Evolutionary conservation across 1,140 invertebrate species (phyloP).

Genomic region (Paracyclopina nana): DNA sequence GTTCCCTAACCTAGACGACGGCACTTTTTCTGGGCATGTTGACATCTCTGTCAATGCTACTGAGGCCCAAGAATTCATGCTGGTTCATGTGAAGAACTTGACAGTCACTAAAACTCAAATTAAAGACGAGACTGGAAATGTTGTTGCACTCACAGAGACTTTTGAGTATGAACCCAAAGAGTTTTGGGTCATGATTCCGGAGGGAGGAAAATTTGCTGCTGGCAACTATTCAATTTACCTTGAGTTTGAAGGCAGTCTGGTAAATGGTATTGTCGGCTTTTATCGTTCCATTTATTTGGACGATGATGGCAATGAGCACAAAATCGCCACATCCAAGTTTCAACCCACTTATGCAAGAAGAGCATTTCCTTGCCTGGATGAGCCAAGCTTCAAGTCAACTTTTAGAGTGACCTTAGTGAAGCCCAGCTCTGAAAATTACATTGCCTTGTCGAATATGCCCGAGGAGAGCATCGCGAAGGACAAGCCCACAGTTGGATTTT

Average conservation of each 20-base stretch:
- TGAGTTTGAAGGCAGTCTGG: constrained; percentile 42
- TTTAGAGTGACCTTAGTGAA: constrained; percentile 29
- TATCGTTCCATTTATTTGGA: constrained; percentile 52
- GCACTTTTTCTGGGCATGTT: too few species aligned
- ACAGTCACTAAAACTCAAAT: neutral
- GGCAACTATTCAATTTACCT: constrained; percentile 40
- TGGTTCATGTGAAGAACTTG: too few species aligned
- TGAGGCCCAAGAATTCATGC: too few species aligned
- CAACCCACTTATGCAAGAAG: constrained; percentile 33
- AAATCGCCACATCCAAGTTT: constrained; percentile 33
- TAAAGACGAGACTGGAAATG: constrained; percentile 23
- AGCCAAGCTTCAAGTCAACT: constrained; percentile 33
- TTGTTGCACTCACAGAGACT: constrained; percentile 23
- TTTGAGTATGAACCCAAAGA: constrained; percentile 37
- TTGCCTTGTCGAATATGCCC: constrained; percentile 31
- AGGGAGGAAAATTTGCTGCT: constrained; percentile 29
- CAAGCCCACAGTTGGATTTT: constrained; percentile 19
- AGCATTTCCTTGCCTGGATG: constrained; percentile 38
- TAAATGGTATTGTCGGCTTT: constrained; percentile 45
- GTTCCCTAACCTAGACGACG: too few species aligned
- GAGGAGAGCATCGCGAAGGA: constrained; percentile 12
- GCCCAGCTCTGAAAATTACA: constrained; percentile 22
- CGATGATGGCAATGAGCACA: constrained; percentile 20
- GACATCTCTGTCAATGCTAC: too few species aligned
- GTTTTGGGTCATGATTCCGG: constrained; percentile 39